Conservation (phyloP, 1,140 invertebrate genomes). For the Philotrypesis tridentata region DNA sequence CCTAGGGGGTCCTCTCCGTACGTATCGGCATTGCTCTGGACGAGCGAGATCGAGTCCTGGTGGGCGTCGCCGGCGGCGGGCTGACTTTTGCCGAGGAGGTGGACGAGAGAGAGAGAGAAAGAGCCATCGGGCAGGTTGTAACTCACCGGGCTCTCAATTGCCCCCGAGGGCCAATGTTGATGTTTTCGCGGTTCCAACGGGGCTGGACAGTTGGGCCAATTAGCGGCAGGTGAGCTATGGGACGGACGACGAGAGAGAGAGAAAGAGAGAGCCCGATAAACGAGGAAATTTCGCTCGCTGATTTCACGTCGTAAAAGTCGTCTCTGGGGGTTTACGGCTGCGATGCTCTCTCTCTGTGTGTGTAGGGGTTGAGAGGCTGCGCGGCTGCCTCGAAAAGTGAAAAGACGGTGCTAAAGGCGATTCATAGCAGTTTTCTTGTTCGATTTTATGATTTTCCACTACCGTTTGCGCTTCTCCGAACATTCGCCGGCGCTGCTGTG, state of each 20-base stretch:
- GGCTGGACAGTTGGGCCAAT: slow-evolving; percentile 16
- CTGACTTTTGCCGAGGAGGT: not conserved
- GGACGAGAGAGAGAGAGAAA: too few relatives aligned
- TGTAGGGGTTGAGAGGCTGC: not conserved
- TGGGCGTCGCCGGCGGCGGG: slow-evolving; percentile 4
- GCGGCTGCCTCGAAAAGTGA: not conserved
- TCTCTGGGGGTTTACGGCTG: too few relatives aligned
- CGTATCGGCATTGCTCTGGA: too few relatives aligned
- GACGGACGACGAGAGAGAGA: not conserved
- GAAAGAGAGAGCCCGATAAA: too few relatives aligned
- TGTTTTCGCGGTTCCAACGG: slow-evolving; percentile 19
- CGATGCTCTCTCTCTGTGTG: too few relatives aligned
- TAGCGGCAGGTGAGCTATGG: slow-evolving; percentile 36
- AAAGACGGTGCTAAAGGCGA: not conserved
- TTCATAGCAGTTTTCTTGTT: not conserved
- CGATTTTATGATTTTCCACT: not conserved
- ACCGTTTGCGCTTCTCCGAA: not conserved
- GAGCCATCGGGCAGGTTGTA: slow-evolving; percentile 35
- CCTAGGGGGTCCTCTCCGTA: slow-evolving; percentile 50
- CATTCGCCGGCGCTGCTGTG: too few relatives aligned
- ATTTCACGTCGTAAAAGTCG: too few relatives aligned
- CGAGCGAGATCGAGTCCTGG: slow-evolving; percentile 8
- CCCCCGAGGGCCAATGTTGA: slow-evolving; percentile 28
- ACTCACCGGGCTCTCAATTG: slow-evolving; percentile 9
- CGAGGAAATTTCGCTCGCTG: not conserved